phyloP scores from a whole-genome alignment of 2,888 invertebrate genomes.

The Candidula unifasciata region DNA sequence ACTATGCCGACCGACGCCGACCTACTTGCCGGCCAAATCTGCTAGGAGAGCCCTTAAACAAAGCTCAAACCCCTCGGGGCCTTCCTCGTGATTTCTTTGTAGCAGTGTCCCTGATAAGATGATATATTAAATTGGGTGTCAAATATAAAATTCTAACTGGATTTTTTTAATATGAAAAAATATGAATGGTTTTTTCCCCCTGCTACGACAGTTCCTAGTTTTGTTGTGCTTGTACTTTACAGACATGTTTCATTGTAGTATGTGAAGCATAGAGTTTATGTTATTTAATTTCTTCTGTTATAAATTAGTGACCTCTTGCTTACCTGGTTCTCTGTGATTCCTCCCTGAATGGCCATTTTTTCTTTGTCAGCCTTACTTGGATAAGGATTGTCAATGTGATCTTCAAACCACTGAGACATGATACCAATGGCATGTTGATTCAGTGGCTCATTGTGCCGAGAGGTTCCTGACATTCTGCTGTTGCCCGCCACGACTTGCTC shows the following conservation, averaged over 20 bases:
- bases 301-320: neutral
- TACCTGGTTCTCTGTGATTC: slow-evolving; percentile 62
- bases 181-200: neutral
- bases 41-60: no score
- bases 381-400: slow-evolving; percentile 69
- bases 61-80: no score
- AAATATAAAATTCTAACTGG: neutral
- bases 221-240: no score
- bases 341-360: slow-evolving; percentile 66
- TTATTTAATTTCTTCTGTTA: neutral
- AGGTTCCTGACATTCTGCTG: slow-evolving; percentile 44
- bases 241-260: no score
- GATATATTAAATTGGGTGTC: no score
- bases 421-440: slow-evolving; percentile 63
- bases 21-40: no score
- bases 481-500: neutral
- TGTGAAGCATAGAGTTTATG: neutral
- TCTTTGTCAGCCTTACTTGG: slow-evolving; percentile 70
- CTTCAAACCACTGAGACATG: slow-evolving; percentile 72
- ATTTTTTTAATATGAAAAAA: neutral
- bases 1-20: no score
- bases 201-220: neutral
- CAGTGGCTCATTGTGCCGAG: slow-evolving; percentile 71
- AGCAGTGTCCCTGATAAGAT: no score
- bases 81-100: no score